Conservation (phyloP, 2,797 vertebrate species). For the Acropternis orthonyx region DNA sequence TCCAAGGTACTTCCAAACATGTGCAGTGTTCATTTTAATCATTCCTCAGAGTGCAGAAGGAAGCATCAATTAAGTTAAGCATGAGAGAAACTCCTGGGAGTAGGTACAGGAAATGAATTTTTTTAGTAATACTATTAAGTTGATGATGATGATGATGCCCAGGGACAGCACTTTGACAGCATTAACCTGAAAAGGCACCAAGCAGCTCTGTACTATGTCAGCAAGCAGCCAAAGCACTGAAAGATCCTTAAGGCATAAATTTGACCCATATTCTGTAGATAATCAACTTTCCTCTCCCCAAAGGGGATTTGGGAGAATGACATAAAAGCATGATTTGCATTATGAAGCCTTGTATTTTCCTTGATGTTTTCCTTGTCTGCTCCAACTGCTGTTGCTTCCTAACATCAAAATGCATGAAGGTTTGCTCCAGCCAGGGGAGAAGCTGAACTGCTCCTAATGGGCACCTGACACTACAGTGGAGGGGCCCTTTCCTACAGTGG, state of each 20-base stretch:
- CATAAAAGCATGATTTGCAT: conserved; percentile 65
- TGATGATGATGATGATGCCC: conserved; percentile 15
- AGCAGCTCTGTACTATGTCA: background rate
- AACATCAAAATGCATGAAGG: background rate
- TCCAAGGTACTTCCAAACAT: conserved; percentile 48
- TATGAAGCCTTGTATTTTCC: conserved; percentile 43
- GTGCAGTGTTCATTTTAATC: conserved; percentile 49
- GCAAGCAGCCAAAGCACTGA: background rate
- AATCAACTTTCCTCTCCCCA: conserved; percentile 53
- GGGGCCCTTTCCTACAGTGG: background rate
- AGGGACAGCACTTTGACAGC: conserved; percentile 30
- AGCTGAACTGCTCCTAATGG: conserved; percentile 9
- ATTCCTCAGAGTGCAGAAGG: conserved; percentile 40
- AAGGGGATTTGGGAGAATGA: conserved; percentile 23
- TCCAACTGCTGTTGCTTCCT: background rate
- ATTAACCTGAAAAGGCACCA: conserved; percentile 34
- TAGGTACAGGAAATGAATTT: conserved; percentile 46
- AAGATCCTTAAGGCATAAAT: conserved; percentile 61
- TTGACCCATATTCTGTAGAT: conserved; percentile 66
- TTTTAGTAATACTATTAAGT: background rate
- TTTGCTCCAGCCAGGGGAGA: background rate
- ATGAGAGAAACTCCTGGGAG: conserved; percentile 41
- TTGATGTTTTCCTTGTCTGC: conserved; percentile 55
- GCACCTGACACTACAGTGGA: background rate
- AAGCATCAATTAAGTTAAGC: conserved; percentile 53